phyloP scores from a whole-genome alignment of 2,888 invertebrate species.

The Syrista parreyssii region DNA sequence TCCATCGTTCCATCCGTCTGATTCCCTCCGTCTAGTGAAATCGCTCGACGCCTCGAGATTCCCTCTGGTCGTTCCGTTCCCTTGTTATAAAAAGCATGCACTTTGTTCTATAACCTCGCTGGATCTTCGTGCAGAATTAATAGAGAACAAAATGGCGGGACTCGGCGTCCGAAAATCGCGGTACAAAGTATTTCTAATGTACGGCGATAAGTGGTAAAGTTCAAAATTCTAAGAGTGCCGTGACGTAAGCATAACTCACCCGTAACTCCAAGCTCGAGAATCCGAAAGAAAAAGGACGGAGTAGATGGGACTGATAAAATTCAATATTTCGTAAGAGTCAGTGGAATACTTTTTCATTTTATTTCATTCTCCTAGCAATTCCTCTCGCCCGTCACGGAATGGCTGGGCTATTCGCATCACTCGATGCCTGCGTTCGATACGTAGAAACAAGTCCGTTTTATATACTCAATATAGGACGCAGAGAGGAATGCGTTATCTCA shows the following conservation, averaged over 20 bases:
- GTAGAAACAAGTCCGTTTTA: neutral
- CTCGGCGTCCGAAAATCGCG: neutral
- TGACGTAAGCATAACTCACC: neutral
- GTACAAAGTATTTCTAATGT: neutral
- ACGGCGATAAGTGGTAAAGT: neutral
- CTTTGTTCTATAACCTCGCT: no score
- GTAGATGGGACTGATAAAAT: no score
- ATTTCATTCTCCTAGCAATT: no score
- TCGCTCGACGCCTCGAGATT: constrained; percentile 38
- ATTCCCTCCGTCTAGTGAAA: neutral
- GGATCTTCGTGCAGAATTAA: neutral
- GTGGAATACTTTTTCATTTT: no score
- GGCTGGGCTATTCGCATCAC: neutral
- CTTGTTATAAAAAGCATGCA: no score
- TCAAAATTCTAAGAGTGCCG: neutral
- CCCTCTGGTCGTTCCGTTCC: constrained; percentile 27
- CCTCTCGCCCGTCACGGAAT: no score
- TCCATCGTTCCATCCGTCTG: neutral
- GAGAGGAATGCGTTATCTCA: neutral
- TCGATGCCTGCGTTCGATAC: neutral
- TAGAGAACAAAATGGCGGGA: neutral
- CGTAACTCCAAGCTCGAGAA: no score
- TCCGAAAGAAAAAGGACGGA: no score
- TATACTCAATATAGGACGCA: neutral
- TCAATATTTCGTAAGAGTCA: no score